Conservation (phyloP, 2,888 invertebrate species). For the Sesia apiformis region DNA sequence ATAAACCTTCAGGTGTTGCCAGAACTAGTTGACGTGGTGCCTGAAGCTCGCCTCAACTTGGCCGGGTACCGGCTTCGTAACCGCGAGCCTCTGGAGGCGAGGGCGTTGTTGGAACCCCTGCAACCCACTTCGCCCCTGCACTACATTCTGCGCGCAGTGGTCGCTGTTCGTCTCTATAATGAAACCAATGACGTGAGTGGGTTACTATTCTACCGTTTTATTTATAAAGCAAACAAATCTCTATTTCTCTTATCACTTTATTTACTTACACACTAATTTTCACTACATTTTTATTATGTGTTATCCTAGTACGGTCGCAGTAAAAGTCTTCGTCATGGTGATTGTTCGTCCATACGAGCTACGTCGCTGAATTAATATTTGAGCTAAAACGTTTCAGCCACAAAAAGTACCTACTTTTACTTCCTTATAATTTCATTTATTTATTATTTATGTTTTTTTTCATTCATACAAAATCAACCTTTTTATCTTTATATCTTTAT, state of each 20-base stretch:
- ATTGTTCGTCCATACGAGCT: too few species aligned
- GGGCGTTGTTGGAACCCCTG: conserved; percentile 89
- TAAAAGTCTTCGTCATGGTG: too few species aligned
- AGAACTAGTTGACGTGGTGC: conserved; percentile 93
- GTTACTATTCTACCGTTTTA: not conserved
- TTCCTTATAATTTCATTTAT: too few species aligned
- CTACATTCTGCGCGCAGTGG: conserved; percentile 96
- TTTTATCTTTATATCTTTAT: too few species aligned
- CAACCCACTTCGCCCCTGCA: conserved; percentile 96
- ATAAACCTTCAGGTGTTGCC: conserved; percentile 78
- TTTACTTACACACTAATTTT: not conserved
- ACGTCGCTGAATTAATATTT: too few species aligned
- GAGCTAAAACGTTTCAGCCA: too few species aligned
- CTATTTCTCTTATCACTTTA: too few species aligned
- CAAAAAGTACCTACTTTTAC: too few species aligned
- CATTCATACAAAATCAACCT: too few species aligned
- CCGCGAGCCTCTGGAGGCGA: conserved; percentile 91
- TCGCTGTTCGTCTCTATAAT: conserved; percentile 94
- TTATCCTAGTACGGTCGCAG: too few species aligned
- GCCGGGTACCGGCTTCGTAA: conserved; percentile 95
- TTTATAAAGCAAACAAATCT: not conserved
- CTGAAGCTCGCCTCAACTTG: conserved; percentile 96
- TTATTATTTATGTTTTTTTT: too few species aligned
- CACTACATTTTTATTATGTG: too few species aligned
- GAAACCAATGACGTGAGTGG: conserved; percentile 88